phyloP scores from a whole-genome alignment of 2,888 invertebrate genomes.

The Protophormia terraenovae region DNA sequence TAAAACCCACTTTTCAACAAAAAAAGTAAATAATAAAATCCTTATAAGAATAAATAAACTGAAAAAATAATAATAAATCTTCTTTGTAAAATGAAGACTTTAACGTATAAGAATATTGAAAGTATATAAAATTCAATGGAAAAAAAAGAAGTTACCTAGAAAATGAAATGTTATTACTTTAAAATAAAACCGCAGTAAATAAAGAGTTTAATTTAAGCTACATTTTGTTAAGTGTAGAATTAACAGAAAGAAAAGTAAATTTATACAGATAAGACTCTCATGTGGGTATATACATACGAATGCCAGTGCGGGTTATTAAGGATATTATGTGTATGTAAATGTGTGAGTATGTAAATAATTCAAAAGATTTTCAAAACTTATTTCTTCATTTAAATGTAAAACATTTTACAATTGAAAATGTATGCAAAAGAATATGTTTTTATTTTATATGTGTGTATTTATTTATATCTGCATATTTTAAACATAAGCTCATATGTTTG shows the following conservation, averaged over 20 bases:
- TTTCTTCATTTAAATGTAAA: constrained; percentile 28
- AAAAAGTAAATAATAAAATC: neutral
- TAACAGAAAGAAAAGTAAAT: neutral
- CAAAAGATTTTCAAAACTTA: constrained; percentile 23
- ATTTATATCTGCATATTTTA: neutral
- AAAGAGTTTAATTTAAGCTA: neutral
- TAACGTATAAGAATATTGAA: neutral
- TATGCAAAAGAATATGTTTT: neutral
- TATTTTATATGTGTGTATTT: neutral
- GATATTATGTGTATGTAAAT: neutral
- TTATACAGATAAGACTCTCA: neutral
- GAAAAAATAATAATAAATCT: neutral
- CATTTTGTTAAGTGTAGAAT: neutral
- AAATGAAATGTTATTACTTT: neutral
- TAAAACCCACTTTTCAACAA: neutral
- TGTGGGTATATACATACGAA: neutral
- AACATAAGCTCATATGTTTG: neutral
- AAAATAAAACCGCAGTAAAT: neutral
- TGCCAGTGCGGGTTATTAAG: neutral
- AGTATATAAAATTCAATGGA: neutral
- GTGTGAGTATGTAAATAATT: constrained; percentile 9
- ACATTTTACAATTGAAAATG: constrained; percentile 5
- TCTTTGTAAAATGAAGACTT: neutral
- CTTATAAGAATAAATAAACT: too few relatives aligned
- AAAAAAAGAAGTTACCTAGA: neutral